Base-by-base conservation (phyloP, 2,797 vertebrate species). In the Sarcophilus harrisii region DNA sequence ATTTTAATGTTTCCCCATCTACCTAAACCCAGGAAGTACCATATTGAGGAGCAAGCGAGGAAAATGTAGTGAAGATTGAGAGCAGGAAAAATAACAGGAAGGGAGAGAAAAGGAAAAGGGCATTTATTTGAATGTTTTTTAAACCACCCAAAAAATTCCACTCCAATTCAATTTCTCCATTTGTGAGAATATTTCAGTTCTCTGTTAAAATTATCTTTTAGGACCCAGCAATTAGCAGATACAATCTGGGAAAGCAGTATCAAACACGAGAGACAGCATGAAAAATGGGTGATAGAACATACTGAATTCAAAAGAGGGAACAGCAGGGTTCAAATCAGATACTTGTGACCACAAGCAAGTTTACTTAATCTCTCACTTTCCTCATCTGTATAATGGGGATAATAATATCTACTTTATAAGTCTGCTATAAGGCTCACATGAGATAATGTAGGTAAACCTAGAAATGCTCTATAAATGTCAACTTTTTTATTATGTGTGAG, bases 11-110 rank as follows among this genome's bases (percentile, higher is more conserved):
- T 87, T 87, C 38, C 38, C 9, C 13, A 54, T 58, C 30, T 92
- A 1, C 14, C 16, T 90, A 96, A 57, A 94, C 18, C 24, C 52
- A 58, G 89, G 91, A 58, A 66, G 87, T 95, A 73, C 29, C 52
- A 95, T 90, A 59, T 18, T 93, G 0, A 73, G 90, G 11, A 28
- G 32, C 5, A 73, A 2, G 45, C 16, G 59, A 89, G 90, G 73
- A 28, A 94, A 91, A 81, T 9, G 90, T 90, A 57, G 45, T 59
- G 55, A 93, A 81, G 66, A 21, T 24, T 87, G 10, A 38, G 38
- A 87, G 87, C 21, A 87, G 73, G 73, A 87, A 87, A 87, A 87
- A 87, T 87, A 87, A 87, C 73, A 87, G 73, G 73, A 87, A 87
- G 38, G 38, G 73, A 87, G 38, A 87, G 21, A 18, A 90, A 90